These are phyloP conservation scores for Polypterus senegalus DNA, from an alignment of 2,113 vertebrate genomes.

Conservation along the genomic window DNA sequence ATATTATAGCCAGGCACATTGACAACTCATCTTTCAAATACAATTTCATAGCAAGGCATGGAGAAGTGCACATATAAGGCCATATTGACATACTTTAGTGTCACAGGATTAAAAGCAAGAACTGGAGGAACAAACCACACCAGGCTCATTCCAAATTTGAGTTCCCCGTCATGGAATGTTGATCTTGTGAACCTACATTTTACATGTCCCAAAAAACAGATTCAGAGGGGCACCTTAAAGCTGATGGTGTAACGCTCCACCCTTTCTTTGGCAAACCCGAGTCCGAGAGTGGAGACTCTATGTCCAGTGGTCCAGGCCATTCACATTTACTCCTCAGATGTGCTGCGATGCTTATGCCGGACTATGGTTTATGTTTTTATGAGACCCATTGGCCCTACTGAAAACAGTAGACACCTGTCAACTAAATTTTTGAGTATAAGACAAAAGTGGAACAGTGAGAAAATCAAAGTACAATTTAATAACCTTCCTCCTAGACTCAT, in stretches of 20 bases:
- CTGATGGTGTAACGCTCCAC: conserved; percentile 7
- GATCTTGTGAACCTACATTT: conserved; percentile 39
- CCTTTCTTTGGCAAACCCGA: conserved; percentile 60
- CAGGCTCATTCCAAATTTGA: conserved; percentile 41
- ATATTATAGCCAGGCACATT: conserved; percentile 25
- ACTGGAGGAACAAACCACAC: conserved; percentile 41
- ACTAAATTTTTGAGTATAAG: too few species aligned
- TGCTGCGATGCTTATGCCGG: too few species aligned
- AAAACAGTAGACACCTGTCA: too few species aligned
- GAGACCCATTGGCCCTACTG: too few species aligned
- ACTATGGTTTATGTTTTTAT: too few species aligned
- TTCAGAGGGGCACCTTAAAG: conserved; percentile 27
- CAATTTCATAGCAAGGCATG: conserved; percentile 33
- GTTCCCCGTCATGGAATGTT: conserved; percentile 40
- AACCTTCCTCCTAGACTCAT: too few species aligned
- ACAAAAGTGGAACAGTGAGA: too few species aligned
- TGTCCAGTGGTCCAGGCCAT: too few species aligned
- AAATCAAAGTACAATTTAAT: too few species aligned
- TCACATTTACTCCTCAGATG: too few species aligned
- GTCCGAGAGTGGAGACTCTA: not conserved
- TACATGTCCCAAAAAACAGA: conserved; percentile 20
- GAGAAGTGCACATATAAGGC: conserved; percentile 67
- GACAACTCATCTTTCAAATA: conserved; percentile 20
- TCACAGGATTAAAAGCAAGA: conserved; percentile 50
- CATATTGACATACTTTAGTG: conserved; percentile 44